Base-by-base conservation (phyloP, 2,113 vertebrate species). In the Carassius carassius region DNA sequence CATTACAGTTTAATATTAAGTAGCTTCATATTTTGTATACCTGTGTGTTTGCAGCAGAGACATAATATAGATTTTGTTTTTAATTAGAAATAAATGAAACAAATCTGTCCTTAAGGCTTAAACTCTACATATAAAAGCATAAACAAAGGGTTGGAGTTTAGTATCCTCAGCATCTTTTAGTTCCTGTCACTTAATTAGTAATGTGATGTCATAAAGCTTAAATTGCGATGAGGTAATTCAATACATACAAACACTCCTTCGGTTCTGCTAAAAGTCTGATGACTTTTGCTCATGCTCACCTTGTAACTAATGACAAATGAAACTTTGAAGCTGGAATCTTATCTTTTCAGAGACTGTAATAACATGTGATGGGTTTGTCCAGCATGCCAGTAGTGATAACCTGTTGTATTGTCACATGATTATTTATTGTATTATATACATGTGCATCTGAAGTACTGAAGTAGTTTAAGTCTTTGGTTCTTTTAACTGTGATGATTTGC, bases 341-440 rank as follows among this genome's bases (percentile, higher is more conserved):
- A 16, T 25, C 12, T 73, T 47, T 74, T 47, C n/a, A 74, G 72
- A 74, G 72, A 74, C n/a, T 1, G 72, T 74, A 16, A 23, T 74
- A 16, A 74, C 72, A 47, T 74, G 72, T 74, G 54, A 72, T 13
- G 54, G 72, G 23, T 32, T 23, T 44, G 25, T 60, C 19, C 69
- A 83, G 51, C 62, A 4, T 67, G 41, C 74, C 29, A 58, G 13
- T 17, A 32, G 63, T 67, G 63, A 32, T 35, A 56, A 60, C 35
- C 11, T 54, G 13, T 11, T 35, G 54, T 25, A 16, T 10, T 82
- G 32, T 73, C 10, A 69, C 17, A 6, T n/a, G 7, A 16, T 51
- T 16, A 14, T 51, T 16, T 51, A 51, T 51, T 51, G 49, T 51
- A 51, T 51, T 51, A 1, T 17, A n/a, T n/a, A n/a, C n/a, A n/a